Conservation (phyloP, 1,140 invertebrate genomes). For the Aphis craccivora region DNA sequence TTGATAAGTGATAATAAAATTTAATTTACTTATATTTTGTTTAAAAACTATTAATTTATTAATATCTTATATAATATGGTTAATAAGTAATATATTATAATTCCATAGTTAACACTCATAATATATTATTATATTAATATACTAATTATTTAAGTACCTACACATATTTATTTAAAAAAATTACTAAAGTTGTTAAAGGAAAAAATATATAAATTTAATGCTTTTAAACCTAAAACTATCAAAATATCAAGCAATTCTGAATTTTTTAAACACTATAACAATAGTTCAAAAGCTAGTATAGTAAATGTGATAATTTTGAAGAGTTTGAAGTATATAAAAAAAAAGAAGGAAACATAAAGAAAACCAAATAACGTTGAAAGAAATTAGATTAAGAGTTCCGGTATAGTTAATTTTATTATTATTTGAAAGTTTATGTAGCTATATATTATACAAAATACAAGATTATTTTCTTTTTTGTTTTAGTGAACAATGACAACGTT, state of each 20-base stretch:
- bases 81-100: no score
- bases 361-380: not conserved
- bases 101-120: no score
- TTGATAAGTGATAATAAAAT: no score
- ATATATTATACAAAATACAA: not conserved
- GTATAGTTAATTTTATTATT: not conserved
- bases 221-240: no score
- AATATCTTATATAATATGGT: no score
- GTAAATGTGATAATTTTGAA: not conserved
- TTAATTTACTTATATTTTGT: no score
- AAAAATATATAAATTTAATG: no score
- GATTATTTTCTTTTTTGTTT: not conserved
- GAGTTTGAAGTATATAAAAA: not conserved
- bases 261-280: not conserved
- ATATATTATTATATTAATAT: no score
- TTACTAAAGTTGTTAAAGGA: no score
- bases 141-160: no score
- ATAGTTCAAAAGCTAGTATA: not conserved
- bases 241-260: not conserved
- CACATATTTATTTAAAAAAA: no score
- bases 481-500: not conserved
- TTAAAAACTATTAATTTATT: no score
- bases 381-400: not conserved
- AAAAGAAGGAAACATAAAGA: not conserved
- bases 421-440: not conserved